Conservation (phyloP, 2,888 invertebrate species). For the Scaptomyza flava region DNA sequence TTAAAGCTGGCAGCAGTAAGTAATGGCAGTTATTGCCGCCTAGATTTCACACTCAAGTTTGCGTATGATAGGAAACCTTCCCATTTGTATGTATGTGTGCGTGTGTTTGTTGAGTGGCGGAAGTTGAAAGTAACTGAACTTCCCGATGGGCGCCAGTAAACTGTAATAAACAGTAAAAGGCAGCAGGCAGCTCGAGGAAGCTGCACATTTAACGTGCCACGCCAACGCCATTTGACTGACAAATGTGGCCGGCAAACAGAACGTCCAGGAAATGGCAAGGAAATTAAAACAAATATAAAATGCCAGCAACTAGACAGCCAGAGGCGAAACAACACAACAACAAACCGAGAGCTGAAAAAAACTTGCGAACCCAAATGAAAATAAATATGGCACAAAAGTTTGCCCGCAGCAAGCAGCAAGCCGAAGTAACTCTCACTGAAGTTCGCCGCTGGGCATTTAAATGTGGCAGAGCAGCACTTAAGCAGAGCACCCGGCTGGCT, state of each 20-base stretch:
- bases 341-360: conserved; percentile 6
- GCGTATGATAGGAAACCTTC: conserved; percentile 47
- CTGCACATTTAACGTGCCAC: conserved; percentile 61
- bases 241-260: conserved; percentile 63
- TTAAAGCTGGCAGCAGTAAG: conserved; percentile 20
- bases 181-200: conserved; percentile 49
- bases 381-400: conserved; percentile 70
- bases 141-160: conserved; percentile 70
- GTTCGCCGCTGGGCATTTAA: conserved; percentile 54
- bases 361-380: conserved; percentile 58
- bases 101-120: conserved; percentile 40
- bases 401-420: conserved; percentile 29
- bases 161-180: conserved; percentile 74
- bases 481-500: conserved; percentile 24
- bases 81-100: conserved; percentile 25
- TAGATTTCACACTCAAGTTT: conserved; percentile 47
- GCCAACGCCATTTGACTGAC: conserved; percentile 71
- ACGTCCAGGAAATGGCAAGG: conserved; percentile 74
- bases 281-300: conserved; percentile 79
- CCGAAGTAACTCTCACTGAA: conserved; percentile 30
- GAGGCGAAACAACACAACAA: conserved; percentile 19
- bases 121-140: conserved; percentile 76
- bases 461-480: conserved; percentile 54
- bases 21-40: conserved; percentile 31
- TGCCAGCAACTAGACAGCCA: conserved; percentile 53